Base-by-base conservation (phyloP, 2,888 invertebrate species). In the Cylindroiulus punctatus region DNA sequence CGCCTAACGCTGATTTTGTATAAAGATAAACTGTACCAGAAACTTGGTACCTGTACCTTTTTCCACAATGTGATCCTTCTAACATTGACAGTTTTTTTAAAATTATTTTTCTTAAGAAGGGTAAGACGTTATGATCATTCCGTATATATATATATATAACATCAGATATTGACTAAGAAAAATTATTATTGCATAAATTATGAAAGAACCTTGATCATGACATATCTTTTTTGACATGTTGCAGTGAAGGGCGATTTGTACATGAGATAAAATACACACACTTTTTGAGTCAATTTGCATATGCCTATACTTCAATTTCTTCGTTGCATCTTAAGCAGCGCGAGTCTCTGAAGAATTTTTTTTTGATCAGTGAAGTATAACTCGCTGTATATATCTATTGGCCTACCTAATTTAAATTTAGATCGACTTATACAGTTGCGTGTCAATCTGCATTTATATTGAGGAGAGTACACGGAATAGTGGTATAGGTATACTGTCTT, bases 391-490 rank as follows among this genome's bases (percentile, higher is more conserved):
- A 57, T 57, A 57, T 57, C 57, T 57, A 57, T 57, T 19, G n/a
- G 57, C 57, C n/a, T n/a, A 57, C 57, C 57, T 57, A 57, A 57
- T 57, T 57, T 57, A 57, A 57, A 57, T 57, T 57, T 57, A 57
- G 57, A 57, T 57, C 57, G 57, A 57, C 57, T 57, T 57, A 57
- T n/a, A 57, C 57, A 57, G n/a, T 57, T 57, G 57, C 19, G n/a
- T n/a, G 57, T 57, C 57, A 57, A 57, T 57, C 57, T 57, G 57
- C 57, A 57, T 57, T 57, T 57, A 57, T 57, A 57, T 57, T 57
- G 57, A 57, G 57, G 57, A n/a, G 57, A 57, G 57, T 57, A 57
- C 57, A 57, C 57, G 57, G n/a, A 57, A 57, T 57, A 57, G n/a
- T 57, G 57, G 57, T n/a, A 57, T 57, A 57, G 57, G 57, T 57